Evolutionary conservation across 1,140 invertebrate species (phyloP).

Genomic region (Aphis craccivora): DNA sequence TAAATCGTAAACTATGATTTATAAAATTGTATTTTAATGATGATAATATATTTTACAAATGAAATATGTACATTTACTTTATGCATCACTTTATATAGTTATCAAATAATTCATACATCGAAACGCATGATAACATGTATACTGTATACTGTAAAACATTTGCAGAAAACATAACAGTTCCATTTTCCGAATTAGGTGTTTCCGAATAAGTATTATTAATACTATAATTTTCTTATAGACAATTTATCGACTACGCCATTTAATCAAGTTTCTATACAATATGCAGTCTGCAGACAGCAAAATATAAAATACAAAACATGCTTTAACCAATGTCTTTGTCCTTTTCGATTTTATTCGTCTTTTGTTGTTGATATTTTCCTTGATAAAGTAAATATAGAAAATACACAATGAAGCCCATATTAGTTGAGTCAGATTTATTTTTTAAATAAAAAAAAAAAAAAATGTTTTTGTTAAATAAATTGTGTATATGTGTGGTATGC

Average conservation of each 20-base stretch:
- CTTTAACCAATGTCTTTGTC: neutral
- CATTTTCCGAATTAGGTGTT: conserved; percentile 29
- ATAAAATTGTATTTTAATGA: neutral
- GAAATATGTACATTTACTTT: neutral
- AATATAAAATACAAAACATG: conserved; percentile 13
- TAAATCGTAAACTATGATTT: neutral
- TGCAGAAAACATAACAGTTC: conserved; percentile 36
- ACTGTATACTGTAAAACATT: neutral
- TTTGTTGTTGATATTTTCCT: neutral
- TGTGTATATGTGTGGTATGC: neutral
- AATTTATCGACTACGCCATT: conserved; percentile 2
- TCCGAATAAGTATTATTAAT: no score
- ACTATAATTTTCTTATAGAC: no score
- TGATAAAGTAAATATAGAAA: neutral
- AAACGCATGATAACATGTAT: neutral
- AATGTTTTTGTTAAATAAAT: neutral
- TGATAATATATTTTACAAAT: neutral
- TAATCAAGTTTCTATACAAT: conserved; percentile 13
- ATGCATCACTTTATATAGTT: neutral
- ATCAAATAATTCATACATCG: neutral
- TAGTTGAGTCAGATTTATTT: neutral
- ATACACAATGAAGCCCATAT: neutral
- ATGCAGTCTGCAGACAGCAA: neutral
- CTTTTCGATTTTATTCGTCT: conserved; percentile 6
- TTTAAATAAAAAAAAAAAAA: neutral